phyloP scores from a whole-genome alignment of 2,797 vertebrate genomes.

The Aratinga solstitialis region DNA sequence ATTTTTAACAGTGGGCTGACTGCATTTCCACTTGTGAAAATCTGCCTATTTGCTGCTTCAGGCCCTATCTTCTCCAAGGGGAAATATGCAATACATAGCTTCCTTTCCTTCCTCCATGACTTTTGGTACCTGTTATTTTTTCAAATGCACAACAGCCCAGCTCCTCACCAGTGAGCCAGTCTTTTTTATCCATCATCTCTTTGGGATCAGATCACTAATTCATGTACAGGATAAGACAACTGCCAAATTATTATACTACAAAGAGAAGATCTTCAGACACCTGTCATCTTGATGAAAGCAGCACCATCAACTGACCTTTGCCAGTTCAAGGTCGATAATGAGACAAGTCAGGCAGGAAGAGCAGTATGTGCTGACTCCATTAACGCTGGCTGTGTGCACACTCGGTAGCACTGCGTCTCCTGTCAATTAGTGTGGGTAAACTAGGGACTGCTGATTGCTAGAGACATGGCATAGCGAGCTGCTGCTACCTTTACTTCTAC shows the following conservation, averaged over 20 bases:
- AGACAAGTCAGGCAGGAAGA: slow-evolving; percentile 82
- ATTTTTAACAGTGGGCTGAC: slow-evolving; percentile 55
- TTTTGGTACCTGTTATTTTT: neutral
- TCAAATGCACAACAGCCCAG: neutral
- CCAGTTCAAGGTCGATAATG: slow-evolving; percentile 85
- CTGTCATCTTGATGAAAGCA: slow-evolving; percentile 82
- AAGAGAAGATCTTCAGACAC: slow-evolving; percentile 76
- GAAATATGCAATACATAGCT: neutral
- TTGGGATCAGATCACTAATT: slow-evolving; percentile 77
- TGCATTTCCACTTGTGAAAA: slow-evolving; percentile 28
- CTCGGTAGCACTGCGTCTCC: slow-evolving; percentile 75
- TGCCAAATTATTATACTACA: slow-evolving; percentile 81
- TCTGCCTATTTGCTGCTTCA: slow-evolving; percentile 47
- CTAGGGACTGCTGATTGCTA: slow-evolving; percentile 79
- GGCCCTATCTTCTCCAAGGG: neutral
- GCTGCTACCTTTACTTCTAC: slow-evolving; percentile 74
- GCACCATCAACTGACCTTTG: slow-evolving; percentile 81
- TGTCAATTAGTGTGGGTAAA: slow-evolving; percentile 85
- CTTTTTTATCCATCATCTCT: slow-evolving; percentile 61
- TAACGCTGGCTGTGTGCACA: slow-evolving; percentile 68
- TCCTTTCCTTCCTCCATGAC: neutral
- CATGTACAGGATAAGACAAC: slow-evolving; percentile 78
- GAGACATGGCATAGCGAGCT: slow-evolving; percentile 71
- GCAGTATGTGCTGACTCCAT: slow-evolving; percentile 76
- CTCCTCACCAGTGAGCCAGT: slow-evolving; percentile 3